Percentiles rank a stretch among this genome's conserved stretches.
Conservation (phyloP, 2,888 invertebrate genomes). For the Campaea margaritaria region DNA sequence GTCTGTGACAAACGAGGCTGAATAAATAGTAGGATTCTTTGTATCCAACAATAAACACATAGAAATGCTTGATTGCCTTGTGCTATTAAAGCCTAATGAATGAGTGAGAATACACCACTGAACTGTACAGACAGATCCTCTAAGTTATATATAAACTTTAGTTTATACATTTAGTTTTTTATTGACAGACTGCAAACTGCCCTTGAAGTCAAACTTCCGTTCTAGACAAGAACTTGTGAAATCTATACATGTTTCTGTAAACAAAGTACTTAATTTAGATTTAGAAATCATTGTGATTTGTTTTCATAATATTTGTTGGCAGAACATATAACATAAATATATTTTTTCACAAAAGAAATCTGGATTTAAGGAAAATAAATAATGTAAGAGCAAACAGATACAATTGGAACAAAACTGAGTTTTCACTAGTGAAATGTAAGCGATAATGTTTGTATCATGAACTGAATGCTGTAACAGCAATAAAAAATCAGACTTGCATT, state of each 20-base stretch:
- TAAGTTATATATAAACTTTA: slow-evolving; percentile 62
- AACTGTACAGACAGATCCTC: slow-evolving; percentile 50
- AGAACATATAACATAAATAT: slow-evolving; percentile 46
- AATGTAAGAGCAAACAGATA: slow-evolving; percentile 58
- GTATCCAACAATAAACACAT: slow-evolving; percentile 2
- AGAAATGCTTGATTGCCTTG: slow-evolving; percentile 4
- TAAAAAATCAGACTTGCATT: slow-evolving; percentile 78
- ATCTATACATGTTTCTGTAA: slow-evolving; percentile 34
- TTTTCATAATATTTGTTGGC: slow-evolving; percentile 45
- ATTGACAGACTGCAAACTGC: slow-evolving; percentile 60
- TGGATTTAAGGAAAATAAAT: slow-evolving; percentile 45
- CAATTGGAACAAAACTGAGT: slow-evolving; percentile 71
- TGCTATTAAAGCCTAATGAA: not conserved
- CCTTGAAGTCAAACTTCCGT: slow-evolving; percentile 63
- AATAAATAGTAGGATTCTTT: slow-evolving; percentile 12
- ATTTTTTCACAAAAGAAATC: slow-evolving; percentile 54
- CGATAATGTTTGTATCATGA: slow-evolving; percentile 79
- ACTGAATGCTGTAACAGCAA: slow-evolving; percentile 82
- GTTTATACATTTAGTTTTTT: slow-evolving; percentile 46
- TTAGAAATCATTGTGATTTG: slow-evolving; percentile 61
- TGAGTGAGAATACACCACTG: slow-evolving; percentile 39
- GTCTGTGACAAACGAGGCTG: slow-evolving; percentile 22
- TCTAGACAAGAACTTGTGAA: slow-evolving; percentile 48
- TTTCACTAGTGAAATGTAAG: slow-evolving; percentile 78
- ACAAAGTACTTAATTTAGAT: slow-evolving; percentile 75